Percentiles rank a stretch among this genome's conserved stretches.
These are phyloP conservation scores for Brassicogethes aeneus DNA, from an alignment of 2,888 invertebrate genomes.

Conservation along the genomic window DNA sequence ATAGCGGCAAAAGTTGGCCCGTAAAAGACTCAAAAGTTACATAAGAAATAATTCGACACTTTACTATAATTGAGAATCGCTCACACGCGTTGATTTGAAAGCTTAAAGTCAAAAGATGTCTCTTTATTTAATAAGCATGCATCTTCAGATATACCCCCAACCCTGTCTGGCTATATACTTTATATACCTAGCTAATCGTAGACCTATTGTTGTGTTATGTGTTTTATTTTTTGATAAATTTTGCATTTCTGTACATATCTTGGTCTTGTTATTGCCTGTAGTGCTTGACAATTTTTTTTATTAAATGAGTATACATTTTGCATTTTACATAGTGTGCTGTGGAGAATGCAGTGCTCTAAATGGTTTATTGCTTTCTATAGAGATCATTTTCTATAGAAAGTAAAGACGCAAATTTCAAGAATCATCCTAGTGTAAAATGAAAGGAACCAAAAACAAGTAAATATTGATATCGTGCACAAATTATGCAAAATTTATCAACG, in stretches of 20 bases:
- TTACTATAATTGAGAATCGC: conserved; percentile 23
- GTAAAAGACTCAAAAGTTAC: conserved; percentile 16
- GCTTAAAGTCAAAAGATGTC: background rate
- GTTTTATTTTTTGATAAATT: conserved; percentile 22
- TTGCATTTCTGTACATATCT: conserved; percentile 9
- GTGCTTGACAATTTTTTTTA: too few species aligned
- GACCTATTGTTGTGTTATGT: conserved; percentile 17
- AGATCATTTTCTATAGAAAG: too few species aligned
- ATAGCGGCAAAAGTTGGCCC: conserved; percentile 35
- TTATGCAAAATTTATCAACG: too few species aligned
- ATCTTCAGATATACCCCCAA: conserved; percentile 29
- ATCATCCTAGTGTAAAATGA: too few species aligned
- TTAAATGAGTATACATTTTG: too few species aligned
- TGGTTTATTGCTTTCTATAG: too few species aligned
- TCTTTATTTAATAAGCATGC: conserved; percentile 24
- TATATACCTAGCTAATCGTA: conserved; percentile 9
- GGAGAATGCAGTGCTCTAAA: too few species aligned
- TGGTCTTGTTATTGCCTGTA: too few species aligned
- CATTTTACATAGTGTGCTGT: too few species aligned
- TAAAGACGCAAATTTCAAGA: too few species aligned
- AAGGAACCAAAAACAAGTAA: too few species aligned
- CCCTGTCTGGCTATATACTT: conserved; percentile 29
- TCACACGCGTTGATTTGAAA: conserved; percentile 22
- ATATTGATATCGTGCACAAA: too few species aligned
- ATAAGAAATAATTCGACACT: background rate